Evolutionary conservation across 1,140 invertebrate species (phyloP), one percentile per base, ranked within the genome.

Genomic region (honey bee (Apis mellifera)): DNA sequence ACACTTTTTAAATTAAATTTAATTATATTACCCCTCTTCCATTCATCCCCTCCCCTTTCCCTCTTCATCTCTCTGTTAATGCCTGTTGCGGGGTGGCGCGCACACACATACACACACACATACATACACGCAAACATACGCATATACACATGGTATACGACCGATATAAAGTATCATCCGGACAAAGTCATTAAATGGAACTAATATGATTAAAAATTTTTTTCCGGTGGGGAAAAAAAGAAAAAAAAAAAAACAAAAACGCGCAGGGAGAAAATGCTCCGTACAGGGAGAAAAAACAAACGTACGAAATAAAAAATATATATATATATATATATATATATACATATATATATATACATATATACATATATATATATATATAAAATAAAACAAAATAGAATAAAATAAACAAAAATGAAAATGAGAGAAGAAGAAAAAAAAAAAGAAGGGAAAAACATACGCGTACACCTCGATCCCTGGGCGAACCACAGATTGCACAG

Each of bases 201-300:
- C 66, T 80, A 84, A 78, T 62, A 85, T 77, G 76, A 88, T 89
- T 81, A 75, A 83, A 81, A 88, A 75, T 78, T 84, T 84, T 85
- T 60, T 73, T 9, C 71, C 17, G 17, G 52, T 11, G 26, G 21
- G 8, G 26, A 52, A 68, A 64, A 60, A 73, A 55, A 71, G 42
- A 74, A 26, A 32, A 42, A 23, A 32, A 42, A 23, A 52, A 52
- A 7, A 52, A 69, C 2, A 4, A 4, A 19, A 2, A 17, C 13
- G 62, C 32, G 5, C 0, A 9, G 54, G 21, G 54, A 12, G 66
- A 21, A 5, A 32, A 26, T 32, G 13, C 2, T n/a, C 12, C 17
- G 32, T 42, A 42, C 4, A 42, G 32, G 17, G 62, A 26, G 15
- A 26, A 64, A 64, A 64, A 64, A 19, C 62, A 62, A 62, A 62